Conservation (phyloP, 1,140 invertebrate species). For the Leptinotarsa defecta region DNA sequence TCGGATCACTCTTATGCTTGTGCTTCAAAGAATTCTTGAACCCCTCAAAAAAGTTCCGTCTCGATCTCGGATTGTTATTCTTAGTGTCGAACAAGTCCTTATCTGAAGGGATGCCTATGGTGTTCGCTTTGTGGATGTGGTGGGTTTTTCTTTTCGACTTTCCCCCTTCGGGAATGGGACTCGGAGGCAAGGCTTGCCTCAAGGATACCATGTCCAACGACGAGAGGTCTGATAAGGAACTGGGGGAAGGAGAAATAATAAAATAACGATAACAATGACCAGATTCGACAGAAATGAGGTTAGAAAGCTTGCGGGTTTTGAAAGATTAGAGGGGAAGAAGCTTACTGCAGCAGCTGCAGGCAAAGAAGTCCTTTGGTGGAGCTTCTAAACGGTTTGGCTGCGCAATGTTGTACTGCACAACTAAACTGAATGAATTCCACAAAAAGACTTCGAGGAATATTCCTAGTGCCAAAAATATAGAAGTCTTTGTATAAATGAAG, state of each 20-base stretch:
- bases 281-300: not conserved
- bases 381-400: not conserved
- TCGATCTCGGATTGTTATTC: constrained; percentile 39
- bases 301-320: not conserved
- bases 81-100: constrained; percentile 47
- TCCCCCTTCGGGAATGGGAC: constrained; percentile 38
- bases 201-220: constrained; percentile 42
- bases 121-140: constrained; percentile 64
- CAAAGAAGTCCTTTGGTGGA: not conserved
- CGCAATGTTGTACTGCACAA: no score
- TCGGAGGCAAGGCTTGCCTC: constrained; percentile 44
- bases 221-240: constrained; percentile 42
- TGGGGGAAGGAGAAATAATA: constrained; percentile 36
- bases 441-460: no score
- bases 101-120: constrained; percentile 61
- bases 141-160: constrained; percentile 48
- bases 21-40: constrained; percentile 50
- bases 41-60: constrained; percentile 48
- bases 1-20: constrained; percentile 53
- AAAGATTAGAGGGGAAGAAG: not conserved
- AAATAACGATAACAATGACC: constrained; percentile 45
- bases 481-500: no score
- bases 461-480: no score
- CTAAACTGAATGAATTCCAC: no score
- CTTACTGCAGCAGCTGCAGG: not conserved